Percentiles rank a stretch among this genome's conserved stretches.
phyloP scores from a whole-genome alignment of 2,888 invertebrate genomes.

The Crematogaster levior region DNA sequence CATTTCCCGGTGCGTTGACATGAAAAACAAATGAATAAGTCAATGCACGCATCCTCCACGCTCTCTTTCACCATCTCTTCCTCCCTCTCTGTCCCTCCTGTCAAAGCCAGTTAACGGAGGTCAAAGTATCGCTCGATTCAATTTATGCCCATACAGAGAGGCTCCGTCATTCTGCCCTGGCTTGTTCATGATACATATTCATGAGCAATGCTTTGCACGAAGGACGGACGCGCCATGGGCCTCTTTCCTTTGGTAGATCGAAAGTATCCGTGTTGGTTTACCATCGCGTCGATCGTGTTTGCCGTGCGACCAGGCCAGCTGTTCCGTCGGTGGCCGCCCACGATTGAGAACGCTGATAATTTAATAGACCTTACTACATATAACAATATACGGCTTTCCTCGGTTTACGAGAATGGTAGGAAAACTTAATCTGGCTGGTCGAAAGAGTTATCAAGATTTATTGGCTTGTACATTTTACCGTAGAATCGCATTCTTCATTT shows the following conservation, averaged over 20 bases:
- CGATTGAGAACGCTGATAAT: constrained; percentile 46
- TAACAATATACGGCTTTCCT: constrained; percentile 11
- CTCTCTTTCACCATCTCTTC: not conserved
- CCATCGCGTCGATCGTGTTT: constrained; percentile 36
- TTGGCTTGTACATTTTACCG: not conserved
- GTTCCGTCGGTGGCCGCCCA: constrained; percentile 8
- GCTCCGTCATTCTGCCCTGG: constrained; percentile 23
- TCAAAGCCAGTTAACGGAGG: constrained; percentile 24
- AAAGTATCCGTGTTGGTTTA: constrained; percentile 44
- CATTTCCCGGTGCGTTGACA: constrained; percentile 18
- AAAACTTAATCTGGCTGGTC: not conserved
- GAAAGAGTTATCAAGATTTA: not conserved
- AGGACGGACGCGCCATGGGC: not conserved
- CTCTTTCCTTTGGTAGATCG: constrained; percentile 33
- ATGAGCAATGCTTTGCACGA: constrained; percentile 36
- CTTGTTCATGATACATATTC: constrained; percentile 39
- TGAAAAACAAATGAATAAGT: constrained; percentile 1
- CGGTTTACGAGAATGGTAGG: constrained; percentile 1
- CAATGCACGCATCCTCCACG: not conserved
- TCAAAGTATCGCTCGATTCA: constrained; percentile 37
- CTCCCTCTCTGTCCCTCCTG: not conserved
- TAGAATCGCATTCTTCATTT: not conserved
- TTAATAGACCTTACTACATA: constrained; percentile 34
- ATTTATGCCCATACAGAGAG: constrained; percentile 40
- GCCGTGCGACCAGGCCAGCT: constrained; percentile 45